Conservation (phyloP, 2,888 invertebrate species). For the Phalera bucephala region DNA sequence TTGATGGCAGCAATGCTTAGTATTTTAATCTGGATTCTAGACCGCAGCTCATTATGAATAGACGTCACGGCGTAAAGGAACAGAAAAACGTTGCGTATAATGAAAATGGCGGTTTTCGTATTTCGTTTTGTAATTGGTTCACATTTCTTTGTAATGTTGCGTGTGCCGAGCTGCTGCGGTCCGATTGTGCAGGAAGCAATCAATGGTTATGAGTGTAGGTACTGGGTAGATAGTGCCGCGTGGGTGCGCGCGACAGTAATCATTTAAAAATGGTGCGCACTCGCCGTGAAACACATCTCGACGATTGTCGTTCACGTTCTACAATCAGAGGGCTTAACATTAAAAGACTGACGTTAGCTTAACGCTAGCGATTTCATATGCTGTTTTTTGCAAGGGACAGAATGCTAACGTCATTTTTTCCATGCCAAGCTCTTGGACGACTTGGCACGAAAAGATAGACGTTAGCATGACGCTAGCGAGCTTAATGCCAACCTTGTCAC, state of each 20-base stretch:
- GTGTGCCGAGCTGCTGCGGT: constrained; percentile 53
- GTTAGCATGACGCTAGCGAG: too few species aligned
- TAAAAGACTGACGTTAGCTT: too few species aligned
- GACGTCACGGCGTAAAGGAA: constrained; percentile 37
- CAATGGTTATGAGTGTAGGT: constrained; percentile 64
- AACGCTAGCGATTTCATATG: too few species aligned
- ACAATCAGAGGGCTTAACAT: too few species aligned
- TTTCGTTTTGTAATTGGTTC: constrained; percentile 71
- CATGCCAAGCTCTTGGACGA: too few species aligned
- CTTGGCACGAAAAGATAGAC: too few species aligned
- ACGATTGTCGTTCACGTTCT: constrained; percentile 71
- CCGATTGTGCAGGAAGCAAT: constrained; percentile 62
- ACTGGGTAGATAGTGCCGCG: constrained; percentile 19
- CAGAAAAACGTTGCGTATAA: constrained; percentile 46
- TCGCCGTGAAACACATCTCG: constrained; percentile 71
- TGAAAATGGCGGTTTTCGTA: constrained; percentile 65
- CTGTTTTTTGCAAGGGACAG: too few species aligned
- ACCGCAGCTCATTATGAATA: constrained; percentile 40
- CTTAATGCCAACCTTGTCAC: too few species aligned
- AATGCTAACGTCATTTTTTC: too few species aligned
- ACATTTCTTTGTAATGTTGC: constrained; percentile 66
- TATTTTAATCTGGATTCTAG: constrained; percentile 37
- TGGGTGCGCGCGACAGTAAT: constrained; percentile 46
- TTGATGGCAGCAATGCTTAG: constrained; percentile 20
- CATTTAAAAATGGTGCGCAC: constrained; percentile 68